phyloP scores from a whole-genome alignment of 2,113 vertebrate species.

The Corythoichthys haematopterus region DNA sequence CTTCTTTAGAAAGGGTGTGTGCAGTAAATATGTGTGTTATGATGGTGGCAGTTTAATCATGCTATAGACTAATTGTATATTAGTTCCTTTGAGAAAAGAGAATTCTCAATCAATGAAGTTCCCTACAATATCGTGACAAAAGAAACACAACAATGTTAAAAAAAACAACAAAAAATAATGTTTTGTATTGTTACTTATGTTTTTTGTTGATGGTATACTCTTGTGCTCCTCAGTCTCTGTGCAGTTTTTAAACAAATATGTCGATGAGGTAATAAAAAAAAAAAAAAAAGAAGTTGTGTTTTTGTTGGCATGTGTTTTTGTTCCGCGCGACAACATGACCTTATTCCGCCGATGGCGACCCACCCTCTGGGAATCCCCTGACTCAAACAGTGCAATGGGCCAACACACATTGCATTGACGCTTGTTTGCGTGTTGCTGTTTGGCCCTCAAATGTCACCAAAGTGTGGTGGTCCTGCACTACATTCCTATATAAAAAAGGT shows the following conservation, averaged over 20 bases:
- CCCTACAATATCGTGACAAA: background rate
- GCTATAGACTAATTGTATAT: background rate
- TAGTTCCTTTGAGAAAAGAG: background rate
- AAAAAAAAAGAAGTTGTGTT: background rate
- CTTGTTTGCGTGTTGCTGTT: background rate
- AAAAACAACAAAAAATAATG: background rate
- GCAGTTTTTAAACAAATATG: background rate
- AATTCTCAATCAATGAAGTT: background rate
- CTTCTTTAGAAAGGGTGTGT: background rate
- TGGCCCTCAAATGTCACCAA: background rate
- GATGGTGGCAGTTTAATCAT: background rate
- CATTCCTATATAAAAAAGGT: background rate
- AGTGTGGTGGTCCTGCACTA: background rate
- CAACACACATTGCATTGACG: constrained; percentile 3
- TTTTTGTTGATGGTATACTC: no score
- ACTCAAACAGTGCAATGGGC: background rate
- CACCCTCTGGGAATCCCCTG: constrained; percentile 6
- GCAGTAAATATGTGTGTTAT: background rate
- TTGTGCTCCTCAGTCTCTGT: background rate
- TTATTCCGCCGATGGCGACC: background rate
- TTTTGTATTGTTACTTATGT: background rate
- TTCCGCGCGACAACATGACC: background rate
- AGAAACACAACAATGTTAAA: background rate
- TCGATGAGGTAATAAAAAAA: background rate
- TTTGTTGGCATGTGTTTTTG: constrained; percentile 2